Evolutionary conservation across 1,140 invertebrate genomes (phyloP), one percentile per base, ranked within the genome.

Genomic region (Anastatus disparis): DNA sequence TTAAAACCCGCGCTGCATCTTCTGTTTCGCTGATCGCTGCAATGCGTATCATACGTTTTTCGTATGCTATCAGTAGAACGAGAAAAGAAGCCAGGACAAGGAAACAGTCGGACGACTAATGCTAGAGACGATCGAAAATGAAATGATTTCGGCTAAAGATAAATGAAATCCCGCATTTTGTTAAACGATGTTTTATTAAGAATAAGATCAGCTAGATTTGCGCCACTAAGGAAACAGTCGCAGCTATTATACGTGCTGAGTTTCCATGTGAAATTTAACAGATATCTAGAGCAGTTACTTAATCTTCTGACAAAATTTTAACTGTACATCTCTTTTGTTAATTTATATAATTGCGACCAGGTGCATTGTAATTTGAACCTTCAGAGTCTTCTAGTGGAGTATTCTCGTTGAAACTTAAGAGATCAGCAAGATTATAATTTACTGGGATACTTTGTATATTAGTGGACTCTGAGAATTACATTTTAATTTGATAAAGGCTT

Each of bases 201-300:
- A 31, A 56, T 56, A 17, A 56, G 27, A 35, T 56, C 13, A 56
- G 27, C 20, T 35, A n/a, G 53, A 56, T 56, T 35, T 56, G 27
- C 27, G 2, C 50, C 29, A 17, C 31, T 31, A 29, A 15, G 27
- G 31, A 2, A 31, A 17, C 53, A 56, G 29, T 56, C 0, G 29
- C 27, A 35, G 27, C 53, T 31, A 56, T 56, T 35, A 56, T 31
- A 56, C 29, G 29, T 35, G 35, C 53, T 35, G n/a, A n/a, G n/a
- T n/a, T 31, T 56, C 53, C 35, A 35, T 56, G 29, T 56, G 53
- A 56, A 56, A 56, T 35, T 56, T 56, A 31, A 56, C 29, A 31
- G 29, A 31, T n/a, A 56, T 56, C 27, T n/a, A 56, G 29, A 35
- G 29, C 53, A 56, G 15, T 56, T 56, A 56, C 53, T 35, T 31